These are phyloP conservation scores for Clarias batrachus DNA, from an alignment of 2,113 vertebrate genomes.

Conservation along the genomic window DNA sequence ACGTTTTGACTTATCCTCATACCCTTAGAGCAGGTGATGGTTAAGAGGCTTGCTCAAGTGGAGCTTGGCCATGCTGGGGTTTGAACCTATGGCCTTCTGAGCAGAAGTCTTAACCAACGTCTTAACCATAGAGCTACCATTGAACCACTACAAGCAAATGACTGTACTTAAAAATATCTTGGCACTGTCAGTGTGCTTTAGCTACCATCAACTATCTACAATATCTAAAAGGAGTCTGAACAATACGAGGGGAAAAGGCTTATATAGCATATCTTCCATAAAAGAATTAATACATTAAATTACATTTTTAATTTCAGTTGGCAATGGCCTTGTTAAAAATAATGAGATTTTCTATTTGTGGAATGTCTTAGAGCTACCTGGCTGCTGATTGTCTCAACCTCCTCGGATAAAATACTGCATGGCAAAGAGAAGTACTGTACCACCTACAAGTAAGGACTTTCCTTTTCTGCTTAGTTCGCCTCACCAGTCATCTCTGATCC, in stretches of 20 bases:
- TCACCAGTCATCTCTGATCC: constrained; percentile 46
- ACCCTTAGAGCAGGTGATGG: too few relatives aligned
- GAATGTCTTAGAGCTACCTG: constrained; percentile 41
- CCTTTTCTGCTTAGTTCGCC: constrained; percentile 27
- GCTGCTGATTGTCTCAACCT: constrained; percentile 24
- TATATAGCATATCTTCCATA: constrained; percentile 21
- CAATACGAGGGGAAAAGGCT: constrained; percentile 24
- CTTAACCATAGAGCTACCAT: too few relatives aligned
- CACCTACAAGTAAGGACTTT: neutral
- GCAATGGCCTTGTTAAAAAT: constrained; percentile 55
- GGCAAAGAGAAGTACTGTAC: neutral
- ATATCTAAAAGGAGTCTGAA: constrained; percentile 37
- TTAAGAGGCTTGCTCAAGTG: too few relatives aligned
- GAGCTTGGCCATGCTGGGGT: too few relatives aligned
- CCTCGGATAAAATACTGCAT: neutral
- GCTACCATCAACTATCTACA: neutral
- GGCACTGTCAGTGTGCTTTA: neutral
- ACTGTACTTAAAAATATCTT: neutral
- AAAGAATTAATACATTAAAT: constrained; percentile 36
- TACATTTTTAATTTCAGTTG: constrained; percentile 38
- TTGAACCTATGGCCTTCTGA: too few relatives aligned
- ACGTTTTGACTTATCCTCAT: too few relatives aligned
- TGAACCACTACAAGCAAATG: neutral
- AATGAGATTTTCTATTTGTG: constrained; percentile 49
- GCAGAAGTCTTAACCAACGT: too few relatives aligned